phyloP scores from a whole-genome alignment of 2,888 invertebrate genomes.

The Ernsta delagoae region DNA sequence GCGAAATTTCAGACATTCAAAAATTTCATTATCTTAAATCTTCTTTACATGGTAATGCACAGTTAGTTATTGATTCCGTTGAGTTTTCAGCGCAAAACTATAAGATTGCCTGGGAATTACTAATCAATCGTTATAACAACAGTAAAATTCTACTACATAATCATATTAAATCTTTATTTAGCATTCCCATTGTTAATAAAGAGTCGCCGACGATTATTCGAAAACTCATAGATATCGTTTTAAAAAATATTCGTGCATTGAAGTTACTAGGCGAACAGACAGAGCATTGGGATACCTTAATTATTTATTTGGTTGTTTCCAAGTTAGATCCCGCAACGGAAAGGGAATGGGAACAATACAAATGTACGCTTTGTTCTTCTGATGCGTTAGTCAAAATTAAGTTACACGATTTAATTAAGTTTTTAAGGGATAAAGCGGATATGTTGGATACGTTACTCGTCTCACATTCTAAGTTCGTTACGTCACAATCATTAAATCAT shows the following conservation, averaged over 20 bases:
- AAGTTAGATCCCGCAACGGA: conserved; percentile 1
- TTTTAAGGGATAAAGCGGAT: conserved; percentile 1
- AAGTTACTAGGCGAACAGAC: background rate
- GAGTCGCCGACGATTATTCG: background rate
- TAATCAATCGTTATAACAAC: background rate
- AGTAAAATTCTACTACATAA: background rate
- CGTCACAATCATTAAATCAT: background rate
- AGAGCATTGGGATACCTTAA: background rate
- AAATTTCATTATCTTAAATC: background rate
- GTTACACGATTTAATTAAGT: background rate
- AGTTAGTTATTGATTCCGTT: background rate
- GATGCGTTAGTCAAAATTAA: background rate
- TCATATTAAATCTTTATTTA: background rate
- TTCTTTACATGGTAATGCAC: background rate
- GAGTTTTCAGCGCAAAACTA: conserved; percentile 1
- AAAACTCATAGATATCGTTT: background rate
- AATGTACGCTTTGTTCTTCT: background rate
- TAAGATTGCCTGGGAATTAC: background rate
- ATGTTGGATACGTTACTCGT: background rate
- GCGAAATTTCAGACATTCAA: background rate
- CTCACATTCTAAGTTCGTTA: background rate
- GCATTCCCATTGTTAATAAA: background rate
- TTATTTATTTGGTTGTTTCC: conserved; percentile 1
- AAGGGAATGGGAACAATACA: background rate
- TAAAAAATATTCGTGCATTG: background rate